Evolutionary conservation across 1,140 invertebrate genomes (phyloP), one percentile per base, ranked within the genome.

Genomic region (Neotoxoptera formosana): DNA sequence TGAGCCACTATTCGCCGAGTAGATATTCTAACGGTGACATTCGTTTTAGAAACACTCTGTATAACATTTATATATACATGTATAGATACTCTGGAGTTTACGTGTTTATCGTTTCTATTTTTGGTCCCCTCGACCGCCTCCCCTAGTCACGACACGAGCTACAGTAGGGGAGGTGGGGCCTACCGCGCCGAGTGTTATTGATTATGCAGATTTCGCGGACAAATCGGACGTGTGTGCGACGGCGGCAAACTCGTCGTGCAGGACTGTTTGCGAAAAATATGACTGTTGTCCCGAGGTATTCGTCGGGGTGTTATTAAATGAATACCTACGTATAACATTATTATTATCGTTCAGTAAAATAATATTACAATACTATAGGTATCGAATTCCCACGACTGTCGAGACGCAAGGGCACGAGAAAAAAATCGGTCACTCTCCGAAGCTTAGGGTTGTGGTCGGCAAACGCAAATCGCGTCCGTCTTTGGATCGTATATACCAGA

Each of bases 131-230:
- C 36, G 17, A 86, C 25, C 25, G 9, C 21, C 23, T 14, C 2
- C 36, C 36, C 9, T 4, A n/a, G 9, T 76, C n/a, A 0, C 23
- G 11, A n/a, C 11, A 14, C 30, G n/a, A n/a, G 2, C 4, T 76
- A 25, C 7, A 76, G n/a, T n/a, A n/a, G 9, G 21, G 9, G 23
- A 7, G 41, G 36, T 23, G 23, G 23, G 36, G 9, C 25, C 7
- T 87, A n/a, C 86, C 30, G 47, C 0, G 11, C 9, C 23, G 11
- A 67, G 11, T 91, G 25, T 48, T 91, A 76, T 76, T 91, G 90
- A 76, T 76, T 76, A 91, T 91, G 41, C 36, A 91, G 41, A 91
- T 76, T 91, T 91, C 9, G 51, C 34, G 0, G 23, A 89, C 48
- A 36, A 53, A 89, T 89, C 48, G 87, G n/a, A 89, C 20, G 34